Evolutionary conservation across 1,140 invertebrate genomes (phyloP).

Genomic region (Drosophila bocqueti): DNA sequence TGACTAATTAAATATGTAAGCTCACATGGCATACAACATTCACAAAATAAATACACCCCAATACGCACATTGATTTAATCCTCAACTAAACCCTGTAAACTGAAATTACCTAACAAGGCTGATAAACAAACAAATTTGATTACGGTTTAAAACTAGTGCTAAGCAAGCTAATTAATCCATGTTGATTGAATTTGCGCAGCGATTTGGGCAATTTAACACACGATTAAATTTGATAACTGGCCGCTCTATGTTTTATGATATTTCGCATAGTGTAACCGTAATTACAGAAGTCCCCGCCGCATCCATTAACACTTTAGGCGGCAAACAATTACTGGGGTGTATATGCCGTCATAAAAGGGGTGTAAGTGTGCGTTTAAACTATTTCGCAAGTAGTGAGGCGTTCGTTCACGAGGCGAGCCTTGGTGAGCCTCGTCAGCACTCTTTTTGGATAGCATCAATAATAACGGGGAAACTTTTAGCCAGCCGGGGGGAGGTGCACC

Average conservation of each 20-base stretch:
- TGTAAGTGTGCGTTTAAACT: constrained; percentile 55
- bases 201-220: constrained; percentile 17
- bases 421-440: constrained; percentile 46
- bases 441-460: constrained; percentile 47
- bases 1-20: neutral
- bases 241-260: neutral
- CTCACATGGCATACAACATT: neutral
- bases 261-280: constrained; percentile 22
- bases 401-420: constrained; percentile 6
- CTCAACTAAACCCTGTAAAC: constrained; percentile 11
- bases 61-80: neutral
- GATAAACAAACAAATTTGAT: constrained; percentile 25
- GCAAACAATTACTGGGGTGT: constrained; percentile 35
- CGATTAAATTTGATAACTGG: constrained; percentile 24
- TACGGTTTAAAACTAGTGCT: constrained; percentile 6
- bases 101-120: constrained; percentile 4
- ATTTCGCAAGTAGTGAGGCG: constrained; percentile 45
- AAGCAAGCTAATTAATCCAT: constrained; percentile 5
- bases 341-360: constrained; percentile 18
- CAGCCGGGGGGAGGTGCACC: neutral
- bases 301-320: constrained; percentile 54
- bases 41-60: neutral
- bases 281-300: constrained; percentile 12
- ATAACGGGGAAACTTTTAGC: constrained; percentile 46
- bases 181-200: constrained; percentile 7